Evolutionary conservation across 1,140 invertebrate genomes (phyloP).

Genomic region (Sinonovacula constricta): DNA sequence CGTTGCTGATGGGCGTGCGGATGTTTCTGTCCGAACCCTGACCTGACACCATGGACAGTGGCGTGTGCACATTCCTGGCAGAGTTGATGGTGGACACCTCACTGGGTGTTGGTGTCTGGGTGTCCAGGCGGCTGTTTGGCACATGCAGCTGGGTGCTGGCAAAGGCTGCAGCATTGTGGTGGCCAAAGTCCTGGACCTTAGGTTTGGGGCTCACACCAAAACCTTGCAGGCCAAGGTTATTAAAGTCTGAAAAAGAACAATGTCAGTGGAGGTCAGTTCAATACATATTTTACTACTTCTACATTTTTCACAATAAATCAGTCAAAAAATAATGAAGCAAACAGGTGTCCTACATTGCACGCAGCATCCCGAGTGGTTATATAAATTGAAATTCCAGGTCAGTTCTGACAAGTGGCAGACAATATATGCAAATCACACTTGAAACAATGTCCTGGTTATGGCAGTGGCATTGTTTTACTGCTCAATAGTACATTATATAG

Average conservation of each 20-base stretch:
- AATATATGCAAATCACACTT: no score
- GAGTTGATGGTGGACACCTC: slow-evolving; percentile 74
- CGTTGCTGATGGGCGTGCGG: slow-evolving; percentile 54
- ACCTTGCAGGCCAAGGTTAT: slow-evolving; percentile 18
- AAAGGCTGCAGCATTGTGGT: slow-evolving; percentile 42
- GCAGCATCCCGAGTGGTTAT: no score
- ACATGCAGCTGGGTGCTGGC: slow-evolving; percentile 51
- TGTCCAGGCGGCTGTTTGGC: slow-evolving; percentile 66
- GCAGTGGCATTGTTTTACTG: no score
- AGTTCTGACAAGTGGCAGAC: no score
- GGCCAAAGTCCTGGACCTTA: slow-evolving; percentile 33
- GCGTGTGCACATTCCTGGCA: slow-evolving; percentile 61
- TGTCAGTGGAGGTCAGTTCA: no score
- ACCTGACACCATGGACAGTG: slow-evolving; percentile 56
- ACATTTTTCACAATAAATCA: no score
- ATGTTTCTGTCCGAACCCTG: slow-evolving; percentile 53
- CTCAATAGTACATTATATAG: no score
- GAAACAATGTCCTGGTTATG: no score
- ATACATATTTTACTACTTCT: no score
- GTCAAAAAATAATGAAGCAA: no score
- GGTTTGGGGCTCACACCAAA: slow-evolving; percentile 38
- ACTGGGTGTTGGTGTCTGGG: slow-evolving; percentile 74
- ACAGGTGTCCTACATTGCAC: no score
- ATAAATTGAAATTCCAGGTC: no score
- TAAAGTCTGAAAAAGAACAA: slow-evolving; percentile 41